These are phyloP conservation scores for Poeciliopsis infans DNA, from an alignment of 2,797 vertebrate genomes.

Conservation along the genomic window DNA sequence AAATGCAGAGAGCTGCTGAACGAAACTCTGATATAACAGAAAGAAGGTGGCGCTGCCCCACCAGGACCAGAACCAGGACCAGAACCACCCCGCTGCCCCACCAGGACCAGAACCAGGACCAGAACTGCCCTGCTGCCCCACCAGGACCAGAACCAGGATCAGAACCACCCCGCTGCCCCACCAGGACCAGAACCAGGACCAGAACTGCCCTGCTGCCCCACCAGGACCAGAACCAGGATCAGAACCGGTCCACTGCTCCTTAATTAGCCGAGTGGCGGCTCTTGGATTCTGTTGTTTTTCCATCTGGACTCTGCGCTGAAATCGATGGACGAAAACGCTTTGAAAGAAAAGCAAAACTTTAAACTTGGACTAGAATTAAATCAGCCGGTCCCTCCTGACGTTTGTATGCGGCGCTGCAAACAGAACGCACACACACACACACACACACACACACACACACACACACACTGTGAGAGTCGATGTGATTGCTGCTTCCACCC, in stretches of 20 bases:
- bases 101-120: not conserved
- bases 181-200: no score
- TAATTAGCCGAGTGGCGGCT: not conserved
- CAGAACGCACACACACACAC: conserved; percentile 32
- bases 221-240: no score
- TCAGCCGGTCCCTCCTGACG: conserved; percentile 28
- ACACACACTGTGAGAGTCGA: conserved; percentile 10
- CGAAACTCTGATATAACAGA: not conserved
- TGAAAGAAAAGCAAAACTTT: conserved; percentile 35
- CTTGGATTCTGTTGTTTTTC: conserved; percentile 16
- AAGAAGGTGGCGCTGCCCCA: not conserved
- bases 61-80: no score
- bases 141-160: not conserved
- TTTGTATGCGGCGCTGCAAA: conserved; percentile 50
- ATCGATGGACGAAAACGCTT: conserved; percentile 21
- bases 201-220: no score
- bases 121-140: not conserved
- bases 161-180: no score
- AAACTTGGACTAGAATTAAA: conserved; percentile 43
- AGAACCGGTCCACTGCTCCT: not conserved
- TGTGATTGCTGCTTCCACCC: conserved; percentile 59
- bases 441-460: conserved; percentile 17
- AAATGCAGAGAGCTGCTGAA: conserved; percentile 19
- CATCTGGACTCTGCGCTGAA: conserved; percentile 1
- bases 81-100: not conserved